Percentiles rank a stretch among this genome's conserved stretches.
phyloP scores from a whole-genome alignment of 1,140 invertebrate species.

The Pseudomyrmex cubaensis region DNA sequence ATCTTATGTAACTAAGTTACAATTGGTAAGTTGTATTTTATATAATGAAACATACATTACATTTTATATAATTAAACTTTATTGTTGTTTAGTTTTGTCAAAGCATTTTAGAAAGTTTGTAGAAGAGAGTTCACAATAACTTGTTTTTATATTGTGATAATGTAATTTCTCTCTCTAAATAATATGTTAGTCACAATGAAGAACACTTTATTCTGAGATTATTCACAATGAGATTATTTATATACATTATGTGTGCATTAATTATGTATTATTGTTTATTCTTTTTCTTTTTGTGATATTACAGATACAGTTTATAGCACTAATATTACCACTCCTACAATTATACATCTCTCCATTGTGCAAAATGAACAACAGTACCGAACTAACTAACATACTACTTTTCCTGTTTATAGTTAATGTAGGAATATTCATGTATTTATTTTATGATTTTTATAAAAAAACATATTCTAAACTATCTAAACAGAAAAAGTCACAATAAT shows the following conservation, averaged over 20 bases:
- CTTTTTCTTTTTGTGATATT: neutral
- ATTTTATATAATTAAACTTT: too few species aligned
- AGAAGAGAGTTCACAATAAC: too few species aligned
- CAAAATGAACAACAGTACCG: too few species aligned
- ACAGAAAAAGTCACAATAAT: too few species aligned
- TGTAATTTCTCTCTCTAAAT: too few species aligned
- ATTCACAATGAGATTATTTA: neutral
- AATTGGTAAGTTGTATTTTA: slow-evolving; percentile 41
- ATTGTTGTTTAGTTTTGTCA: too few species aligned
- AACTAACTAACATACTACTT: rapidly evolving
- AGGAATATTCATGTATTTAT: slow-evolving; percentile 13
- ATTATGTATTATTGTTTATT: neutral
- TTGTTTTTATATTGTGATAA: too few species aligned
- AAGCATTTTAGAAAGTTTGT: too few species aligned
- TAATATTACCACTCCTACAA: neutral
- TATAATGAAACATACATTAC: too few species aligned
- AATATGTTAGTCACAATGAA: too few species aligned
- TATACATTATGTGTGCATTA: neutral
- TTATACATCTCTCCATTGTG: neutral
- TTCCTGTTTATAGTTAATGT: neutral
- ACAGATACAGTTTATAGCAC: neutral
- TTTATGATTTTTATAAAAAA: slow-evolving; percentile 37
- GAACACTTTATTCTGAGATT: neutral
- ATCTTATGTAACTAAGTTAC: slow-evolving; percentile 21
- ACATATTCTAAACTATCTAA: neutral